Conservation (phyloP, 2,797 vertebrate species). For the Avahi laniger region DNA sequence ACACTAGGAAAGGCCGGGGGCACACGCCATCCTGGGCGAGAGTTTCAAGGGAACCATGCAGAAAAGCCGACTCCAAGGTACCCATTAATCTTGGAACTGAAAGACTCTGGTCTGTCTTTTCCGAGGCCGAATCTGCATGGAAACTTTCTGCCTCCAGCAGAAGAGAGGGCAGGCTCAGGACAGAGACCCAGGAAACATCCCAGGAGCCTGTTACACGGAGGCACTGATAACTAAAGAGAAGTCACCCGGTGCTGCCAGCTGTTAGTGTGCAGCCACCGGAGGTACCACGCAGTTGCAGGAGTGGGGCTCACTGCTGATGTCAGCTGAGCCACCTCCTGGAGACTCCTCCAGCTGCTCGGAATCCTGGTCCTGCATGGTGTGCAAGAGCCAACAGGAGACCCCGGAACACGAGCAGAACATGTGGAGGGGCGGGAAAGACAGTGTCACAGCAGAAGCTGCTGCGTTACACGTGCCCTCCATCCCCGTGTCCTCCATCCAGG, state of each 20-base stretch:
- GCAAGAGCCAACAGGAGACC: background rate
- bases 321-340: background rate
- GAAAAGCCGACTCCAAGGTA: background rate
- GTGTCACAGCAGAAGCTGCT: rapidly evolving
- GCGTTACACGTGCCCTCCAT: rapidly evolving
- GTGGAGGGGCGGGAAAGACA: background rate
- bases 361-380: no score
- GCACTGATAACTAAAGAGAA: background rate
- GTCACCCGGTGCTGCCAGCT: background rate
- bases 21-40: background rate
- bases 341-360: background rate
- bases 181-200: background rate
- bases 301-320: background rate
- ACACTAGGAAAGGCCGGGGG: background rate
- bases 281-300: background rate
- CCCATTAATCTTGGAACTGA: background rate
- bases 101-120: background rate
- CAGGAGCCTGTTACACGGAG: background rate
- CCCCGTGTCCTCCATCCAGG: rapidly evolving
- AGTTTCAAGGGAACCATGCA: background rate
- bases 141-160: background rate
- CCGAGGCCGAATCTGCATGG: background rate
- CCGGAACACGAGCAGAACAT: no score
- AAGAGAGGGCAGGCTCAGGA: background rate
- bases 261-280: background rate